Evolutionary conservation across 1,140 invertebrate genomes (phyloP).

Genomic region (Drosophila pectinifera): DNA sequence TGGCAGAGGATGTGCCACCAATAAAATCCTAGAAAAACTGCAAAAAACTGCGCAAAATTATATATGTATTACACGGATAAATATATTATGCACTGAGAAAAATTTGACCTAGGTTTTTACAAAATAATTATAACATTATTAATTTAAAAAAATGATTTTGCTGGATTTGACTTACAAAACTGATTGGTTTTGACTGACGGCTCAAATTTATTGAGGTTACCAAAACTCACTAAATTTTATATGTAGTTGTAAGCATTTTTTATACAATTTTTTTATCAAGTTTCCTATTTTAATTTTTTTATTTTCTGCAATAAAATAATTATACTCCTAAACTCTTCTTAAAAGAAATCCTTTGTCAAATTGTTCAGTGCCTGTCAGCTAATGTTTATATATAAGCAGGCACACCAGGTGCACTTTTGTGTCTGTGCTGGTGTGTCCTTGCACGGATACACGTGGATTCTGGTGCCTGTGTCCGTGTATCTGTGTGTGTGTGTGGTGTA

Average conservation of each 20-base stretch:
- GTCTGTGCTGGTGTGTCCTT: constrained; percentile 30
- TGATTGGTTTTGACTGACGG: too few relatives aligned
- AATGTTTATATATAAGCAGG: constrained; percentile 54
- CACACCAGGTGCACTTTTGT: constrained; percentile 67
- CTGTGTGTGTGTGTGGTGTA: constrained; percentile 49
- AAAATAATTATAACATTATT: too few relatives aligned
- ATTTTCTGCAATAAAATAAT: not conserved
- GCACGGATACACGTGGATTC: constrained; percentile 52
- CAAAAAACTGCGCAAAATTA: constrained; percentile 68
- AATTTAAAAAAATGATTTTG: too few relatives aligned
- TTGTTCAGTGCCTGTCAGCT: constrained; percentile 25
- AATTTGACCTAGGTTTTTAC: too few relatives aligned
- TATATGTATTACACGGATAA: constrained; percentile 70
- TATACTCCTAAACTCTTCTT: too few relatives aligned
- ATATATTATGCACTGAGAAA: constrained; percentile 58
- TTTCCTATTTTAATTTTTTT: too few relatives aligned
- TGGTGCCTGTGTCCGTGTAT: constrained; percentile 9
- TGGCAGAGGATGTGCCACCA: constrained; percentile 47
- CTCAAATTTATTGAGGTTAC: too few relatives aligned
- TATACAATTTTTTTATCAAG: too few relatives aligned
- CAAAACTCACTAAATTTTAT: too few relatives aligned
- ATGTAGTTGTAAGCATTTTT: too few relatives aligned
- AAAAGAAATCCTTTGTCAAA: not conserved
- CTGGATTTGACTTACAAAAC: too few relatives aligned
- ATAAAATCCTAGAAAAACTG: constrained; percentile 56